A percentile compares a stretch with the other conserved stretches of the same genome.
phyloP scores from a whole-genome alignment of 2,113 vertebrate genomes.

The Ardeotis arabs region DNA sequence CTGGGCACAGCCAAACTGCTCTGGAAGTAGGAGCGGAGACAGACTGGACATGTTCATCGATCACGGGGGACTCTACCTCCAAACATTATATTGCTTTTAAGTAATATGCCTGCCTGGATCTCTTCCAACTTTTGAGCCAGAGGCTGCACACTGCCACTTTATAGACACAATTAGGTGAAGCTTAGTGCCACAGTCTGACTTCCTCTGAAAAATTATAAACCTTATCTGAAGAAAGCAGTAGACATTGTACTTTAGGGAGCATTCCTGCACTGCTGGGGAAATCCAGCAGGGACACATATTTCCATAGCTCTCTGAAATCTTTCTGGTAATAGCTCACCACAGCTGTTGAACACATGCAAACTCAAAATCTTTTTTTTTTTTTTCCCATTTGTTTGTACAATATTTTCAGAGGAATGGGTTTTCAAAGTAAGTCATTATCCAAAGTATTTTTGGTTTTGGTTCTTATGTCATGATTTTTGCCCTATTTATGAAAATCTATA shows the following conservation, averaged over 20 bases:
- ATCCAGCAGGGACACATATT: not conserved
- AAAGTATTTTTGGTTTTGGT: not conserved
- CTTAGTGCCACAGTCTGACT: not conserved
- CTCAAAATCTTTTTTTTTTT: fast-evolving
- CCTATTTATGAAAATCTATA: not conserved
- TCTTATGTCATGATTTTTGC: not conserved
- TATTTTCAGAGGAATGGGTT: not conserved
- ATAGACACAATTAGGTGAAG: not conserved
- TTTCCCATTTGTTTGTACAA: not conserved
- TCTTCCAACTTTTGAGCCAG: not conserved
- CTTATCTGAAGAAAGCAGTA: not conserved
- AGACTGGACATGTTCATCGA: not conserved
- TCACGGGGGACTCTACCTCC: not conserved
- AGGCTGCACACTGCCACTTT: not conserved
- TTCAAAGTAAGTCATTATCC: not conserved
- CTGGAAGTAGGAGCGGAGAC: not conserved
- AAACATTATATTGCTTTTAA: not conserved
- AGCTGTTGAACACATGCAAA: not conserved
- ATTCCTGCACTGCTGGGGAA: not conserved
- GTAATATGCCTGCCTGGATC: not conserved
- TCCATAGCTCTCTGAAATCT: not conserved
- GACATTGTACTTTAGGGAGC: not conserved
- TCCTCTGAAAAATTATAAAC: not conserved
- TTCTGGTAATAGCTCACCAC: not conserved
- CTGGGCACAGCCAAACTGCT: not conserved